Evolutionary conservation across 2,113 vertebrate genomes (phyloP).

Genomic region (Dromaius novaehollandiae): DNA sequence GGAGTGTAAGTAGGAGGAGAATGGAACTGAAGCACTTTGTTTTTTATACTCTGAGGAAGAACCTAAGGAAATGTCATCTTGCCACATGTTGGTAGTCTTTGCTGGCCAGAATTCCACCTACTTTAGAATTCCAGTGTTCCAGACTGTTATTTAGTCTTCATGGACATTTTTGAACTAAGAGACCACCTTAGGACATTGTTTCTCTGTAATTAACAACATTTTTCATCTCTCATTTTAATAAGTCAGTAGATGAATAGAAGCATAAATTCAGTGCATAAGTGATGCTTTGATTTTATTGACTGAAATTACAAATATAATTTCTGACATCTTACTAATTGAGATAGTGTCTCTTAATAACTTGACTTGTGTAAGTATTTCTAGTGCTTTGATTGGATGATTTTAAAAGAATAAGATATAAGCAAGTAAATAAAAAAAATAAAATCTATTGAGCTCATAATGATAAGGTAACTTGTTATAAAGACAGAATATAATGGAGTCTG

Average conservation of each 20-base stretch:
- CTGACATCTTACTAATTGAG: slow-evolving; percentile 17
- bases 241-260: neutral
- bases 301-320: slow-evolving; percentile 21
- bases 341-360: neutral
- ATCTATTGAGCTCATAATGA: neutral
- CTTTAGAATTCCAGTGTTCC: neutral
- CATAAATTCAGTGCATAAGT: neutral
- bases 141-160: neutral
- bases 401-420: slow-evolving; percentile 4
- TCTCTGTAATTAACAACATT: neutral
- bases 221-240: neutral
- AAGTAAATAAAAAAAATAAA: neutral
- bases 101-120: neutral
- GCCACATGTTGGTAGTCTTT: neutral
- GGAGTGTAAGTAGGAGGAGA: neutral
- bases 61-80: neutral
- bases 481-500: neutral
- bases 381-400: slow-evolving; percentile 7
- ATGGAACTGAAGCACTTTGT: neutral
- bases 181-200: neutral
- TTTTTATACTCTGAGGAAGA: neutral
- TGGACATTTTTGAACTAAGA: neutral
- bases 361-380: neutral
- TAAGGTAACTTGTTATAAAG: neutral
- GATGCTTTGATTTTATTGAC: slow-evolving; percentile 16